phyloP scores from a whole-genome alignment of 2,888 invertebrate genomes.

The Yponomeuta sedellus region DNA sequence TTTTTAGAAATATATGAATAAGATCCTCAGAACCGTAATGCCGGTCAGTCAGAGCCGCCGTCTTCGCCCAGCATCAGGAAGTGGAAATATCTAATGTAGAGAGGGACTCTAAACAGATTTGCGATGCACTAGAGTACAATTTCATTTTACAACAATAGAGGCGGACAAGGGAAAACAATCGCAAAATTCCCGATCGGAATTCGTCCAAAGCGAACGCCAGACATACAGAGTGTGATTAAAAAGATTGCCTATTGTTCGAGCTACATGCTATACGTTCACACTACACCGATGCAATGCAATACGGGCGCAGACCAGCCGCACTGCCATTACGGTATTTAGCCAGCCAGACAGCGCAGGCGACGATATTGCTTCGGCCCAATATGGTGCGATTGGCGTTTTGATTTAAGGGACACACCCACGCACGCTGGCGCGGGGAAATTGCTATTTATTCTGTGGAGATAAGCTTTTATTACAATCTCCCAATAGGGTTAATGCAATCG shows the following conservation, averaged over 20 bases:
- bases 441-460: constrained; percentile 5
- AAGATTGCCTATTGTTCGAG: neutral
- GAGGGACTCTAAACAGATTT: neutral
- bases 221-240: neutral
- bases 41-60: neutral
- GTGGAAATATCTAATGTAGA: neutral
- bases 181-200: neutral
- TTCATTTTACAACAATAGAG: neutral
- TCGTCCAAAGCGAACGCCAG: constrained; percentile 2
- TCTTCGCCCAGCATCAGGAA: neutral
- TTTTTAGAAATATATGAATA: neutral
- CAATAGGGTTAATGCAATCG: neutral
- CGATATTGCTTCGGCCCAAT: constrained; percentile 9
- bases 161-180: neutral
- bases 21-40: neutral
- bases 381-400: constrained; percentile 12
- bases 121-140: neutral
- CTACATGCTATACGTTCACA: neutral
- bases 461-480: neutral
- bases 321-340: constrained; percentile 14
- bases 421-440: constrained; percentile 2
- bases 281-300: neutral
- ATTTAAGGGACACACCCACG: constrained; percentile 10
- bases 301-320: neutral
- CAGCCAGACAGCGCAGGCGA: constrained; percentile 8